These are phyloP conservation scores for Epinephelus cyanopodus DNA, from an alignment of 2,113 vertebrate genomes.

Conservation along the genomic window DNA sequence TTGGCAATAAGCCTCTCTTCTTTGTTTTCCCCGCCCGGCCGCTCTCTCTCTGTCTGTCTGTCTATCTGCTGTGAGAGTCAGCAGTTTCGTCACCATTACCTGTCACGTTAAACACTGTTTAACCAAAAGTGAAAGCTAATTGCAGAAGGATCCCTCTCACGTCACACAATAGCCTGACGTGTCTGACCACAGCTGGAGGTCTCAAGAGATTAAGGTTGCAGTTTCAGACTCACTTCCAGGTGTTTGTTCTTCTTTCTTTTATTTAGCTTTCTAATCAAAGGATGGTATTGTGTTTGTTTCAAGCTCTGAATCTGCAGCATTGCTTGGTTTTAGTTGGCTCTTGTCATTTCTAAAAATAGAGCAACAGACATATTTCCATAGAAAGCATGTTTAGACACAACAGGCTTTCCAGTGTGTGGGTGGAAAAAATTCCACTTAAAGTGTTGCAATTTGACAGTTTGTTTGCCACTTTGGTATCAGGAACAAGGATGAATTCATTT, in stretches of 20 bases:
- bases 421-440: background rate
- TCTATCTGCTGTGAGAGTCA: conserved; percentile 11
- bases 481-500: background rate
- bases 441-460: background rate
- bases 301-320: background rate
- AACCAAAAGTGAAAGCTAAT: conserved; percentile 71
- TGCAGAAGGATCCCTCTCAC: background rate
- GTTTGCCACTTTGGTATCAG: background rate
- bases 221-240: background rate
- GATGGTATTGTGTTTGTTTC: background rate
- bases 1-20: conserved; percentile 4
- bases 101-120: background rate
- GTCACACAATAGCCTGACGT: background rate
- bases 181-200: background rate
- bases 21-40: background rate
- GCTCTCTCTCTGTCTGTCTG: background rate
- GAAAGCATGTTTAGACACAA: background rate
- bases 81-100: conserved; percentile 63
- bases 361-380: background rate
- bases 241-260: no score
- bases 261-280: background rate
- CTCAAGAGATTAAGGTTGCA: background rate
- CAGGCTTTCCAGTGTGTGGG: background rate
- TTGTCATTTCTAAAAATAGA: background rate
- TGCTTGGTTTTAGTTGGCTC: background rate